Percentiles rank a stretch among this genome's conserved stretches.
Conservation (phyloP, 2,113 vertebrate genomes). For the Apeltes quadracus region DNA sequence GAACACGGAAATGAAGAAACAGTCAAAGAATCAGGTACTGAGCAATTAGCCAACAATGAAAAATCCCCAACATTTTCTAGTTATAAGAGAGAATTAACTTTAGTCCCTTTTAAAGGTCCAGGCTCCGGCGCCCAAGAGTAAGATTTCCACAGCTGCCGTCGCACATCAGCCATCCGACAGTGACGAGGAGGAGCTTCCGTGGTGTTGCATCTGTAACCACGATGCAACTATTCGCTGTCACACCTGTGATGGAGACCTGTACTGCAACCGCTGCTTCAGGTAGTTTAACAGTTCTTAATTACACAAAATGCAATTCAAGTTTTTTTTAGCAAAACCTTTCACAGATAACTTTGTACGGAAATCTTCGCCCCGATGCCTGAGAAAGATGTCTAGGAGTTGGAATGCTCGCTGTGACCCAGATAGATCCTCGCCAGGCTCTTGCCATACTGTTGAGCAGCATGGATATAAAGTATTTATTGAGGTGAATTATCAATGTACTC, state of each 20-base stretch:
- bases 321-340: background rate
- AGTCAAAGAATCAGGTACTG: constrained; percentile 64
- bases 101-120: constrained; percentile 29
- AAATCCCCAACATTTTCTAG: background rate
- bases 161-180: constrained; percentile 71
- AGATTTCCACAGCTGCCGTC: constrained; percentile 40
- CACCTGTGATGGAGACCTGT: constrained; percentile 91
- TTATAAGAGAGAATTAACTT: background rate
- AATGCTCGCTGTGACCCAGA: constrained; percentile 68
- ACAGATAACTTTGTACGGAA: constrained; percentile 12
- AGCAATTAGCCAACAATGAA: background rate
- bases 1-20: constrained; percentile 67
- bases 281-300: constrained; percentile 54
- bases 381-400: constrained; percentile 49
- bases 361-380: constrained; percentile 15
- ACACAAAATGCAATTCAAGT: background rate
- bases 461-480: constrained; percentile 74
- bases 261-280: constrained; percentile 93
- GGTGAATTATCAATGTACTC: constrained; percentile 70
- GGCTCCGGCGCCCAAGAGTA: constrained; percentile 48
- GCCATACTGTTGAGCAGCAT: constrained; percentile 68
- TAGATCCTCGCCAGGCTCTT: constrained; percentile 49
- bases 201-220: constrained; percentile 97
- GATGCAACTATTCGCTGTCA: constrained; percentile 90
- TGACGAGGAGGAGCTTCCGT: constrained; percentile 91